Evolutionary conservation across 53 echinoderm and acorn worm species (phyloP), one percentile per base, ranked within the genome.

Genomic region (Holothuria scabra): DNA sequence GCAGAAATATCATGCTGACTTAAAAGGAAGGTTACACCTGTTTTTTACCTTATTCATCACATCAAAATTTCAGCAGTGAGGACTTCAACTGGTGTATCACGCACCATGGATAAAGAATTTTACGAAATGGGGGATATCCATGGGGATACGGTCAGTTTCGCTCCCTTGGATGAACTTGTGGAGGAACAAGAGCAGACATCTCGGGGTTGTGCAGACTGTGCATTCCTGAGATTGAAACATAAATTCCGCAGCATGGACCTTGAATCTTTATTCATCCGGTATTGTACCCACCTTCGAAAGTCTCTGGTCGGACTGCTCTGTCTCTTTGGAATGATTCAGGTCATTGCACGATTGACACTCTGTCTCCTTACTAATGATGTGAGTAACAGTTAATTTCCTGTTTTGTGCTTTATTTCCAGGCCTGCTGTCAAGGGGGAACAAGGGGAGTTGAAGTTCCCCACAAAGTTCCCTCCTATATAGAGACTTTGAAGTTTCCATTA

Each of bases 91-190:
- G 16, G 71, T 61, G 58, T 52, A 16, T 6, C 0, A 52, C 18
- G 3, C 52, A 52, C 52, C 52, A 84, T 89, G 84, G 82, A 87
- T 78, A 46, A 89, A 84, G 93, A 95, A 67, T 93, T 88, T 61
- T 95, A 95, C 76, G 91, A 93, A 80, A 93, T 95, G 95, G 91
- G 95, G 22, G 89, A 93, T 65, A 75, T 93, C 46, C 93, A 87
- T 23, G 95, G 95, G 10, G 93, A 95, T 63, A 78, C 89, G 79
- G 91, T 93, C 81, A 93, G 91, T 80, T 95, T 95, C 21, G 93
- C 89, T 7, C 93, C 95, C 25, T 71, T 93, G 46, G 95, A 95
- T 56, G 93, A 95, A 58, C 84, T 95, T 67, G 83, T 95, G 32
- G 79, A 88, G 60, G 93, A 95, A 67, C 68, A 93, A n/a, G 95